Evolutionary conservation across 2,113 vertebrate genomes (phyloP).

Genomic region (Sylvia atricapilla): DNA sequence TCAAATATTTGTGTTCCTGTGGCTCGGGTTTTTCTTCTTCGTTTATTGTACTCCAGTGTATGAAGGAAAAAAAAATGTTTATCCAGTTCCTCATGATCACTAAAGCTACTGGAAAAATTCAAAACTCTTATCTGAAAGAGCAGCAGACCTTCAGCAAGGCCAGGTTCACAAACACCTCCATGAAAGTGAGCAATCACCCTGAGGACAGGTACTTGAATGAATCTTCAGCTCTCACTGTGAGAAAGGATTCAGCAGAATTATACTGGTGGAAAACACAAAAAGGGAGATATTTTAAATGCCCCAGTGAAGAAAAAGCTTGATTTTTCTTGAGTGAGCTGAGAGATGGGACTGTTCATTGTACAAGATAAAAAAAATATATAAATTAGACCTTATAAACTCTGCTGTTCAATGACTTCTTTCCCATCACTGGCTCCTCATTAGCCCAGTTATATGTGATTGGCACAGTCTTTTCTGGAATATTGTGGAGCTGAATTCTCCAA

Average conservation of each 20-base stretch:
- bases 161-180: background rate
- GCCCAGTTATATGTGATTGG: background rate
- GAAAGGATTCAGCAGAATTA: background rate
- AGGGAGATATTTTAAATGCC: background rate
- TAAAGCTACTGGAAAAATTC: background rate
- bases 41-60: background rate
- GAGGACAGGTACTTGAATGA: background rate
- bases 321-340: background rate
- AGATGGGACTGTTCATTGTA: background rate
- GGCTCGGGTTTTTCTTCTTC: background rate
- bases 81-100: background rate
- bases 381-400: background rate
- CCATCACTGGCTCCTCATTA: background rate
- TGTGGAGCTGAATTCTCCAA: background rate
- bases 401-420: background rate
- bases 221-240: fast-evolving
- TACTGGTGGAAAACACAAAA: background rate
- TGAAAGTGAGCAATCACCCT: background rate
- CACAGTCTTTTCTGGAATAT: background rate
- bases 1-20: background rate
- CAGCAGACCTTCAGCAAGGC: background rate
- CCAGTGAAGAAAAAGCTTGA: background rate
- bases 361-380: background rate
- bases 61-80: background rate
- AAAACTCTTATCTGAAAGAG: background rate